These are phyloP conservation scores for Opisthocomus hoazin DNA, from an alignment of 2,113 vertebrate genomes.

Conservation along the genomic window DNA sequence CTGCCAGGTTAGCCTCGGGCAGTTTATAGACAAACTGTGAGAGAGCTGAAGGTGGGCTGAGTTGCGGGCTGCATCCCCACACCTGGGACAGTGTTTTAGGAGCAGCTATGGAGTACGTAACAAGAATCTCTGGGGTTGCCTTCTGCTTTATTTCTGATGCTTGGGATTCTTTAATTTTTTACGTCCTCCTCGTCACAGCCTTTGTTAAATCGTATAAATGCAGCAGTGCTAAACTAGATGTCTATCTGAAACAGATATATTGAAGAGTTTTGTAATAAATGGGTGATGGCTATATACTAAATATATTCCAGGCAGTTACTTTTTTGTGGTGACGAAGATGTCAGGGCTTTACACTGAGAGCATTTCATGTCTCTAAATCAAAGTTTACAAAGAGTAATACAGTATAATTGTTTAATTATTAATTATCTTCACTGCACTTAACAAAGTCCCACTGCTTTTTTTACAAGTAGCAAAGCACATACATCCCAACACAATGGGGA, in stretches of 20 bases:
- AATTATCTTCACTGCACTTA: not conserved
- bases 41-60: not conserved
- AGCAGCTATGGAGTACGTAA: not conserved
- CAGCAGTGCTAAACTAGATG: not conserved
- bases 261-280: not conserved
- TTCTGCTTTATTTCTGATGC: not conserved
- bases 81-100: not conserved
- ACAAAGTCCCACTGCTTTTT: not conserved
- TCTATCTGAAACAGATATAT: not conserved
- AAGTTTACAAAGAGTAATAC: not conserved
- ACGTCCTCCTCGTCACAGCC: not conserved
- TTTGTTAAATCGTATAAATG: not conserved
- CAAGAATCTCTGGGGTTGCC: not conserved
- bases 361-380: not conserved
- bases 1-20: not conserved
- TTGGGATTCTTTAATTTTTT: not conserved
- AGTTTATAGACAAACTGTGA: not conserved
- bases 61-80: rapidly evolving
- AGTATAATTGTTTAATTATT: not conserved
- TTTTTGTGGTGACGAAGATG: not conserved
- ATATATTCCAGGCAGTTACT: not conserved
- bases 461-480: not conserved
- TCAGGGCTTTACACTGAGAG: not conserved
- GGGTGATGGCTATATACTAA: not conserved
- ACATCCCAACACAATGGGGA: not conserved